phyloP scores from a whole-genome alignment of 2,113 vertebrate genomes.

The Protomyctophum bolini region DNA sequence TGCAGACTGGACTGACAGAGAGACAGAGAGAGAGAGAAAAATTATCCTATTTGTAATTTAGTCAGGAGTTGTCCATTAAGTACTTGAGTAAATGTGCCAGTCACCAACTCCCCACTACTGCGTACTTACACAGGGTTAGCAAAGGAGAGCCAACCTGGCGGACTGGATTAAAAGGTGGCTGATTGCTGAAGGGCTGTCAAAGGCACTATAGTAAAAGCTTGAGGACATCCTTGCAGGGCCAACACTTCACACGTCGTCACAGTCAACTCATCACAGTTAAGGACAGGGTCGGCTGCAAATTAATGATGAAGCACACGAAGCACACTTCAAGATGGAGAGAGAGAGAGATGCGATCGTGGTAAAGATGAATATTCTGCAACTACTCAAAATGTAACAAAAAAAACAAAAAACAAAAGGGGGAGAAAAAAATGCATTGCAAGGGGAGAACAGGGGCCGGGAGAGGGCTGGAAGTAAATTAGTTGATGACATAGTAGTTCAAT shows the following conservation, averaged over 20 bases:
- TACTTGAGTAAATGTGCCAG: too few relatives aligned
- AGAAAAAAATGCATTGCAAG: constrained; percentile 1
- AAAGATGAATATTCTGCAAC: too few relatives aligned
- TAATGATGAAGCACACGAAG: constrained; percentile 2
- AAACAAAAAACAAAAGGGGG: constrained; percentile 10
- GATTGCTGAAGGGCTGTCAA: neutral
- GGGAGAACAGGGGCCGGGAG: neutral
- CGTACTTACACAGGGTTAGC: constrained; percentile 23
- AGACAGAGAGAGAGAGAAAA: too few relatives aligned
- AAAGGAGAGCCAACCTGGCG: constrained; percentile 28
- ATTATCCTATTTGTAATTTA: too few relatives aligned
- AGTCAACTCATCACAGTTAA: constrained; percentile 47
- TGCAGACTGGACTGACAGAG: too few relatives aligned
- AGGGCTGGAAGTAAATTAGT: neutral
- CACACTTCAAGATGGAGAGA: too few relatives aligned
- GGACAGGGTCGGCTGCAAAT: neutral
- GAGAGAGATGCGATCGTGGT: too few relatives aligned
- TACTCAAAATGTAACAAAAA: neutral
- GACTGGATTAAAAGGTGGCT: constrained; percentile 26
- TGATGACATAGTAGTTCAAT: too few relatives aligned
- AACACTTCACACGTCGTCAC: constrained; percentile 21
- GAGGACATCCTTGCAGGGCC: neutral
- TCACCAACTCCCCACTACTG: too few relatives aligned
- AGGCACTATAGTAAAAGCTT: constrained; percentile 30
- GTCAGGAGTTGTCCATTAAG: too few relatives aligned